Base-by-base conservation (phyloP, 2,888 invertebrate species). In the Drosophila antonietae region DNA sequence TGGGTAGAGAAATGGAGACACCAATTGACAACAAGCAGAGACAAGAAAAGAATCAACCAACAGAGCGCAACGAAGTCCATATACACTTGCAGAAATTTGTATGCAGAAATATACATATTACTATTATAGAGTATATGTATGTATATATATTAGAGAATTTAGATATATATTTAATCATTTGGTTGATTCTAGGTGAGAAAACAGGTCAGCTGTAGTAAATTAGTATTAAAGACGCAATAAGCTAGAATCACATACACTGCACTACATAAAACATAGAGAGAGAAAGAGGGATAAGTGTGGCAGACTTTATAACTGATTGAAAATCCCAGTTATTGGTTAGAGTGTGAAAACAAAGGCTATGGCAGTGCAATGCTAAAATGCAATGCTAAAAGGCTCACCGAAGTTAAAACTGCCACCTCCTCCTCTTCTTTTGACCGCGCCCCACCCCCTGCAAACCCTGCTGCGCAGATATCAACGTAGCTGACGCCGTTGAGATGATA, bases 371-470 rank as follows among this genome's bases (percentile, higher is more conserved):
- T 73, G 72, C 77, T 84, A 77, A 88, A 88, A 87, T 64, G 23
- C 20, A 73, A 81, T 73, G 72, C 77, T 84, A 77, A 88, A 88
- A 87, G 88, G 86, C 86, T 81, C 76, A 73, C 78, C 75, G 83
- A 83, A 85, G 80, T 41, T 66, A 46, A 23, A 59, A 61, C 12
- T 41, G 20, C 51, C 62, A 20, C 33, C 15, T 31, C 28, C 53
- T 33, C 20, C 31, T 12, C 15, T 31, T 58, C 51, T n/a, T 33
- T 12, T 4, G 1, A 7, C 37, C 20, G 33, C 55, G 6, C 15
- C 15, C 47, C 47, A 5, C 7, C 15, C 23, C 23, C 23, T 18
- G 0, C 43, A 6, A 6, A 8, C 7, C 5, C 44, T 39, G 7
- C 35, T 23, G 23, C 8, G 3, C 63, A 49, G 44, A 53, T 63